Evolutionary conservation across 2,888 invertebrate genomes (phyloP).

Genomic region (Diploptera punctata): DNA sequence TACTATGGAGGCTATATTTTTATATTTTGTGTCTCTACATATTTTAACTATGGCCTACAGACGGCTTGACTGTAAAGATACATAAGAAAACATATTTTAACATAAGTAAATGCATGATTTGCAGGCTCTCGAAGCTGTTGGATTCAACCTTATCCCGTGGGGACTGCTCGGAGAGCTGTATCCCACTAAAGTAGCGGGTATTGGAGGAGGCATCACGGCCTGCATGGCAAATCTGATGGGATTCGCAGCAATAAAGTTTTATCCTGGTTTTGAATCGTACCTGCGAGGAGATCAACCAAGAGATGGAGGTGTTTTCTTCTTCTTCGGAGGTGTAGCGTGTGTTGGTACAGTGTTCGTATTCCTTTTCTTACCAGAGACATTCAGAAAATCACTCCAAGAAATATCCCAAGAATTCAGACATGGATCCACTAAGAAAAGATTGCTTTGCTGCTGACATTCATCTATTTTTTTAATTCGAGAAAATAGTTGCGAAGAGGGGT

Average conservation of each 20-base stretch:
- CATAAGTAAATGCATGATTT: neutral
- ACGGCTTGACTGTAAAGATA: too few species aligned
- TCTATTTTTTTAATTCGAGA: too few species aligned
- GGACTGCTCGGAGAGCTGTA: constrained; percentile 18
- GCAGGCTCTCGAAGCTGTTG: constrained; percentile 2
- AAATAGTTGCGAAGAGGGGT: too few species aligned
- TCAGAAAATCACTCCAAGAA: constrained; percentile 8
- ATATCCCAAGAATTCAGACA: neutral
- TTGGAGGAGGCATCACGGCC: neutral
- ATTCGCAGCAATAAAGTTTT: constrained; percentile 8
- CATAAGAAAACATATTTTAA: too few species aligned
- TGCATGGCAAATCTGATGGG: constrained; percentile 16
- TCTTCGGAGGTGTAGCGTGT: neutral
- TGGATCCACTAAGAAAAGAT: too few species aligned
- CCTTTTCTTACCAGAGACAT: constrained; percentile 14
- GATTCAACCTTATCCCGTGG: constrained; percentile 18
- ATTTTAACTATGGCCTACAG: too few species aligned
- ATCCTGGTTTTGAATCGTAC: neutral
- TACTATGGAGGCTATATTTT: too few species aligned
- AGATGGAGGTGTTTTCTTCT: neutral
- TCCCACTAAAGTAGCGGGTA: neutral
- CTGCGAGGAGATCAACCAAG: neutral
- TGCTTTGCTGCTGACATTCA: too few species aligned
- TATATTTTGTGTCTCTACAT: too few species aligned
- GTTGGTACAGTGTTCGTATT: constrained; percentile 3